Evolutionary conservation across 2,888 invertebrate species (phyloP), one percentile per base, ranked within the genome.

Genomic region (Cryptophagus acutangulus): DNA sequence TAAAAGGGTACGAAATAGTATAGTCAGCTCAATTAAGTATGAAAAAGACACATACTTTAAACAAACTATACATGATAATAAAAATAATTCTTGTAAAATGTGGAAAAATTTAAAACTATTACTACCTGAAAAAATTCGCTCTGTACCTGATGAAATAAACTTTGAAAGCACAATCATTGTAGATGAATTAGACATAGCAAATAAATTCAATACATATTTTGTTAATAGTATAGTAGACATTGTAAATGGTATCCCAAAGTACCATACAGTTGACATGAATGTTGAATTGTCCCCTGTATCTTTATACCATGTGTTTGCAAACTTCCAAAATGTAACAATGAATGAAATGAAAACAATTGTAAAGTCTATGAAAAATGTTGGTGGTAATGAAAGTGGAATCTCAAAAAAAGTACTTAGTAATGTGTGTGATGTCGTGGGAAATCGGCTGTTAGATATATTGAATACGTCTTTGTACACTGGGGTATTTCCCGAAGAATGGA

Each of bases 401-500:
- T 20, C 20, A 6, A 20, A 20, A 20, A 20, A 20, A 20, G 9
- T 20, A 5, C 20, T 20, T 20, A 6, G 20, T 20, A 9, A 20
- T 20, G 20, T 20, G 20, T 20, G 20, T 9, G 20, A 20, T 20
- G 20, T 20, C 9, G 20, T 20, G 5, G 20, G 20, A 6, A 20
- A 20, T 9, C 20, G 20, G n/a, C 12, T 26, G 12, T 26, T 26
- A n/a, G n/a, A 26, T 26, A 13, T 26, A 12, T 24, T 37, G 2
- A 42, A 41, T 18, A 18, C 5, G 2, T 16, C 16, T 2, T 16
- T 37, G 2, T 17, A 36, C 17, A 26, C 9, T n/a, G 40, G 35
- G 10, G 17, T 35, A 12, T 38, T 38, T 33, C 18, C 33, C 2
- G 8, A 38, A 3, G 13, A 18, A 3, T 38, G 38, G 41, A 41